These are phyloP conservation scores for Neopelma chrysocephalum DNA, from an alignment of 2,797 vertebrate species.

Conservation along the genomic window DNA sequence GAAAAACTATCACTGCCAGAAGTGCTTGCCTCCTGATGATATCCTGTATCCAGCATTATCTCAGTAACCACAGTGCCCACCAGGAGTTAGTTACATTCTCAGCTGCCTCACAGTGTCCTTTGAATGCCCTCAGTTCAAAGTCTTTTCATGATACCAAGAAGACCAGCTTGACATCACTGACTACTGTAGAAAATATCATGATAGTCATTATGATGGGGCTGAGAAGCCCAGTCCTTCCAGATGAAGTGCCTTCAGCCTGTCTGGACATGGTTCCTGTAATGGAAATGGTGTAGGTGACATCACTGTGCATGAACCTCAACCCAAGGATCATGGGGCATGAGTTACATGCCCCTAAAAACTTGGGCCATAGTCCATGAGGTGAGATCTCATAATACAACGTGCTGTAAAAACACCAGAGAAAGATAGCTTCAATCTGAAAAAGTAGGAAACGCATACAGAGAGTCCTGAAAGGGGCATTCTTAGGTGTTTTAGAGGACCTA, in stretches of 20 bases:
- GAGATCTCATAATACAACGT: background rate
- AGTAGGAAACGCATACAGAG: rapidly evolving
- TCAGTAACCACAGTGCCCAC: background rate
- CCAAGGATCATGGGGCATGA: background rate
- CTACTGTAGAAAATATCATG: background rate
- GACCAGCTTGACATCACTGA: background rate
- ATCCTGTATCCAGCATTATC: background rate
- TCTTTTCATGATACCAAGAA: background rate
- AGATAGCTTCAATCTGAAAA: background rate
- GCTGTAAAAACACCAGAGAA: background rate
- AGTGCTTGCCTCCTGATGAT: background rate
- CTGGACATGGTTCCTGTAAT: background rate
- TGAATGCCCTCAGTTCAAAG: background rate
- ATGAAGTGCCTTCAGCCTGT: background rate
- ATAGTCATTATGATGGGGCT: background rate
- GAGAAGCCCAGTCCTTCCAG: background rate
- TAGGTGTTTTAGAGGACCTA: background rate
- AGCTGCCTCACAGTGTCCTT: background rate
- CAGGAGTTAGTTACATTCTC: background rate
- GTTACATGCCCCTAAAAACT: background rate
- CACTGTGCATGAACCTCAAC: background rate
- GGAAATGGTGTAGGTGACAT: background rate
- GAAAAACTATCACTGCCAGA: background rate
- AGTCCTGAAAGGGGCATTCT: background rate
- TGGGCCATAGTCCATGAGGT: background rate